phyloP scores from a whole-genome alignment of 2,888 invertebrate genomes.

The Dioctria linearis region DNA sequence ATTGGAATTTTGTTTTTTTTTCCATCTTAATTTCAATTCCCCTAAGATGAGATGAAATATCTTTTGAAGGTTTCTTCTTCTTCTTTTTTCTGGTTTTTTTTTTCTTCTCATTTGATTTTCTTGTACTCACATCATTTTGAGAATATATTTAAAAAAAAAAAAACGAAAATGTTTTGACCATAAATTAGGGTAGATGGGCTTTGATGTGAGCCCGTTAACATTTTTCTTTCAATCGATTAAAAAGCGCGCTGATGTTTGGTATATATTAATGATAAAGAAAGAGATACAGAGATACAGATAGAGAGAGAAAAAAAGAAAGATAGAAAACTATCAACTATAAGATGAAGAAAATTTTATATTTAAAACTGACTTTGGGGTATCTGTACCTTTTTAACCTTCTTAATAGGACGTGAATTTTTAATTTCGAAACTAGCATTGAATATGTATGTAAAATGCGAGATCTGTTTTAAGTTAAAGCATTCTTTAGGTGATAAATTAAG shows the following conservation, averaged over 20 bases:
- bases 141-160: neutral
- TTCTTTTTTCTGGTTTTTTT: no score
- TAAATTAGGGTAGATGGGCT: slow-evolving; percentile 35
- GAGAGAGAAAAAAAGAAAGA: no score
- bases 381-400: slow-evolving; percentile 43
- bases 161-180: slow-evolving; percentile 42
- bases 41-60: slow-evolving; percentile 6
- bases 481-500: neutral
- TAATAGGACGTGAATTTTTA: neutral
- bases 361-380: slow-evolving; percentile 3
- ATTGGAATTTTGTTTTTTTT: slow-evolving; percentile 22
- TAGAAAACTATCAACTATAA: no score
- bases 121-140: neutral
- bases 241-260: slow-evolving; percentile 23
- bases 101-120: neutral
- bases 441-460: no score
- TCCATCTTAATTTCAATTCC: neutral
- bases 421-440: neutral
- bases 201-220: slow-evolving; percentile 39
- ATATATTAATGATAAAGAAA: slow-evolving; percentile 6
- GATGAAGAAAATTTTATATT: slow-evolving; percentile 3
- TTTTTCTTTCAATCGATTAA: slow-evolving; percentile 6
- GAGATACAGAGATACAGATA: neutral
- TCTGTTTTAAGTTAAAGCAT: neutral
- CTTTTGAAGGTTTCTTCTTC: neutral